Conservation (phyloP, 2,113 vertebrate species). For the Cercopithecus mona region DNA sequence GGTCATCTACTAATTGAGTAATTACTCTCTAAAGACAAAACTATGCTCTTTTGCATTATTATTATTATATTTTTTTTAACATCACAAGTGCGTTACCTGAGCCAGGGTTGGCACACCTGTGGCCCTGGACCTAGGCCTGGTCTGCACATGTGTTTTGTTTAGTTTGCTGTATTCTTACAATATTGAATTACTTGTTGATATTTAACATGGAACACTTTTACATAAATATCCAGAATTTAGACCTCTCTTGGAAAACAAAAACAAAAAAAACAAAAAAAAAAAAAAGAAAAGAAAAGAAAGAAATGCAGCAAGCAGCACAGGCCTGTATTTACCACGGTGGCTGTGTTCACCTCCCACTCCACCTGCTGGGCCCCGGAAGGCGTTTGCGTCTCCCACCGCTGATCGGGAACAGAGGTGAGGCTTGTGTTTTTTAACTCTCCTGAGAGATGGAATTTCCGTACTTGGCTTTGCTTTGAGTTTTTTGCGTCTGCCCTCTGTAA, state of each 20-base stretch:
- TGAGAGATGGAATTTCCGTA: not conserved
- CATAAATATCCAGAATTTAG: not conserved
- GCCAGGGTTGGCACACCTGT: not conserved
- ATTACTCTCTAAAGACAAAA: too few species aligned
- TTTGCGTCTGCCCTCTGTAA: too few species aligned
- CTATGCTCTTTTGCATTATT: not conserved
- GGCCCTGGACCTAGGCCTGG: accelerated
- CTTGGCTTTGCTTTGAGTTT: not conserved
- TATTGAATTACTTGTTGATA: not conserved
- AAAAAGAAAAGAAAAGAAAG: too few species aligned
- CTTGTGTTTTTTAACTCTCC: not conserved
- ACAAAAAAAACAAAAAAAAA: not conserved
- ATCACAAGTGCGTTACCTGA: not conserved
- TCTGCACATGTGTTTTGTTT: accelerated
- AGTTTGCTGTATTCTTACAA: not conserved
- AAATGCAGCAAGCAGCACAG: too few species aligned
- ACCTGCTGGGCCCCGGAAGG: accelerated
- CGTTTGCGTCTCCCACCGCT: accelerated
- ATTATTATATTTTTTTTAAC: not conserved
- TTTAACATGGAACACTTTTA: not conserved
- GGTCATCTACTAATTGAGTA: not conserved
- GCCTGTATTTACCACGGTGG: not conserved
- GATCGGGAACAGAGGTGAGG: not conserved
- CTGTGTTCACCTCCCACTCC: too few species aligned
- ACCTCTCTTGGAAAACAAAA: not conserved